Conservation (phyloP, 2,113 vertebrate species). For the Thalassoma bifasciatum region DNA sequence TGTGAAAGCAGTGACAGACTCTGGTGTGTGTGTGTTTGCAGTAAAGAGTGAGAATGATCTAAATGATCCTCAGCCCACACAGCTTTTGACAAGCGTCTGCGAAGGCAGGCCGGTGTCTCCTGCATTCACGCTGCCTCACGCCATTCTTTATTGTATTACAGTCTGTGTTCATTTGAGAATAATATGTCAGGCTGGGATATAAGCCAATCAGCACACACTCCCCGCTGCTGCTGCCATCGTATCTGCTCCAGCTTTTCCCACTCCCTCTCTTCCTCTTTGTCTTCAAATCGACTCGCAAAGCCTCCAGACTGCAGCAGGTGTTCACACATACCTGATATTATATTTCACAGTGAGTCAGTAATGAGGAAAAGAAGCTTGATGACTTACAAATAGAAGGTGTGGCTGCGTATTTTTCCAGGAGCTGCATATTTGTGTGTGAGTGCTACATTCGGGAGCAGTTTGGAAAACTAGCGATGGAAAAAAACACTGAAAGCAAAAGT, state of each 20-base stretch:
- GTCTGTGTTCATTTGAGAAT: slow-evolving; percentile 44
- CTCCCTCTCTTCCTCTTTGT: slow-evolving; percentile 45
- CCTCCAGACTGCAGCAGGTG: slow-evolving; percentile 44
- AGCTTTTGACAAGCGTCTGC: slow-evolving; percentile 48
- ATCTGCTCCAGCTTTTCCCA: slow-evolving; percentile 10
- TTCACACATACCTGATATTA: slow-evolving; percentile 53
- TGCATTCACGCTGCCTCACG: slow-evolving; percentile 4
- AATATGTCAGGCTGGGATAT: slow-evolving; percentile 36
- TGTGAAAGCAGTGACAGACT: slow-evolving; percentile 36
- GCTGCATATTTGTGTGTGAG: slow-evolving; percentile 4
- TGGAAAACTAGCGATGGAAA: too few species aligned
- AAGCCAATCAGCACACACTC: slow-evolving; percentile 37
- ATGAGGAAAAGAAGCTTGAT: slow-evolving; percentile 44
- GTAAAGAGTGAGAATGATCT: slow-evolving; percentile 46
- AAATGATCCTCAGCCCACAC: slow-evolving; percentile 57
- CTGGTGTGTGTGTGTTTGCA: slow-evolving; percentile 51
- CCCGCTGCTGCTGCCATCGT: slow-evolving; percentile 26
- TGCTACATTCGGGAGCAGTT: background rate
- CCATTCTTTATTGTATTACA: slow-evolving; percentile 41
- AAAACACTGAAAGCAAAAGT: too few species aligned
- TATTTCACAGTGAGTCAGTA: slow-evolving; percentile 57
- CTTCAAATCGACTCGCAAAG: slow-evolving; percentile 8
- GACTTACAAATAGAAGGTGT: slow-evolving; percentile 36
- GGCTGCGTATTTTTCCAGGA: slow-evolving; percentile 27
- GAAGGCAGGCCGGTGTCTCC: slow-evolving; percentile 38